phyloP scores from a whole-genome alignment of 2,888 invertebrate species.

The Troglohyphantes excavatus region DNA sequence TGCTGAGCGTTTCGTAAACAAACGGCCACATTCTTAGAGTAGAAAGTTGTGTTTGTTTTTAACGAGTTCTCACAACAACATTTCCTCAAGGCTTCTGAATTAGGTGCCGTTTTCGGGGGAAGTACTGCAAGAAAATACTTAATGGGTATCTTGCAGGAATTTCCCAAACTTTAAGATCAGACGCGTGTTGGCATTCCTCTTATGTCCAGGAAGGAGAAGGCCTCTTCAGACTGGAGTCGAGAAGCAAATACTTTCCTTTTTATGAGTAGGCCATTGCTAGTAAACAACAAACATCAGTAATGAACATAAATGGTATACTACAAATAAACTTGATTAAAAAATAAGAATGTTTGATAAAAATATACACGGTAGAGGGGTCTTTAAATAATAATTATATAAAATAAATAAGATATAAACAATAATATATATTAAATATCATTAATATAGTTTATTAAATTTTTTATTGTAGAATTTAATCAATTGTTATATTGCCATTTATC shows the following conservation, averaged over 20 bases:
- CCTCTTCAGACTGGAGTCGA: slow-evolving; percentile 67
- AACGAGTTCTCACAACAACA: background rate
- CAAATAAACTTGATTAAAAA: too few species aligned
- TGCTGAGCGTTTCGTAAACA: background rate
- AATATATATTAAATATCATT: too few species aligned
- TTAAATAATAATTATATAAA: too few species aligned
- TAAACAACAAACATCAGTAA: too few species aligned
- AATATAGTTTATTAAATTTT: too few species aligned
- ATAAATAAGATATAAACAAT: too few species aligned
- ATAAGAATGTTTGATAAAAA: too few species aligned
- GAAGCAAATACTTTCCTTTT: slow-evolving; percentile 54
- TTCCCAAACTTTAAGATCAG: background rate
- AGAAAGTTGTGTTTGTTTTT: background rate
- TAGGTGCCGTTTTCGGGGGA: slow-evolving; percentile 3
- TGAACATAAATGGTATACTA: too few species aligned
- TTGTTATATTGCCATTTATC: too few species aligned
- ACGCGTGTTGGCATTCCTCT: background rate
- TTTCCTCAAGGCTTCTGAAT: background rate
- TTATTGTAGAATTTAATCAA: too few species aligned
- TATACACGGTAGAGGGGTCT: too few species aligned
- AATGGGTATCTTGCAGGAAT: slow-evolving; percentile 29
- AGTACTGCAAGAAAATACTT: slow-evolving; percentile 1
- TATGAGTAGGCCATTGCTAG: slow-evolving; percentile 65
- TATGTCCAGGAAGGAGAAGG: background rate
- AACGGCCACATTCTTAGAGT: background rate